Conservation (phyloP, 2,888 invertebrate species). For the Operophtera brumata region DNA sequence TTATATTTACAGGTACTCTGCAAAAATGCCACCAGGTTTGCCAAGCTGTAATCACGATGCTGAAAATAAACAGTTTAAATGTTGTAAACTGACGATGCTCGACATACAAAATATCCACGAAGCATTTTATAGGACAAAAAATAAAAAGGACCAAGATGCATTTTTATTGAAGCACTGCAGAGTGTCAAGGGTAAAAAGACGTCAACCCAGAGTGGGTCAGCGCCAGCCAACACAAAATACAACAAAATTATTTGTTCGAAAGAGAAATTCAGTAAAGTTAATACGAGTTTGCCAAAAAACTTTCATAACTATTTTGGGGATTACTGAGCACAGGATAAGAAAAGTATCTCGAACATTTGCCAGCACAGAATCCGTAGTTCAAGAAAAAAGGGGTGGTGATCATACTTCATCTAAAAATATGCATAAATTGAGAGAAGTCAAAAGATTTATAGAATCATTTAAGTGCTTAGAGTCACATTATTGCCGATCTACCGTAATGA, state of each 20-base stretch:
- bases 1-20: constrained; percentile 23
- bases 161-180: constrained; percentile 24
- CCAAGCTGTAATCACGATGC: constrained; percentile 18
- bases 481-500: constrained; percentile 23
- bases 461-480: constrained; percentile 31
- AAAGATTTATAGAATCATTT: constrained; percentile 24
- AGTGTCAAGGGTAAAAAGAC: constrained; percentile 13
- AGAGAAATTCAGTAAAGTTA: constrained; percentile 20
- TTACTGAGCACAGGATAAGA: constrained; percentile 24
- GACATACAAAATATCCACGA: constrained; percentile 14
- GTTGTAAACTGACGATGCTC: constrained; percentile 10
- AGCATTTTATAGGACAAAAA: constrained; percentile 24
- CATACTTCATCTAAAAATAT: constrained; percentile 28
- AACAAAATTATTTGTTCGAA: constrained; percentile 20
- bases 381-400: constrained; percentile 32
- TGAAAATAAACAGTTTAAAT: constrained; percentile 20
- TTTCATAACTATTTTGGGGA: constrained; percentile 18
- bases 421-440: constrained; percentile 22
- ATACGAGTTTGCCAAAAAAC: constrained; percentile 24
- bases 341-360: constrained; percentile 26
- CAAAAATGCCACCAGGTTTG: constrained; percentile 15
- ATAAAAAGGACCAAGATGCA: constrained; percentile 29
- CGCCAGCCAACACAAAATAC: constrained; percentile 24
- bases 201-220: constrained; percentile 21
- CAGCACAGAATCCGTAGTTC: constrained; percentile 21